Conservation (phyloP, 2,888 invertebrate genomes). For the Sminthurinus aureus region DNA sequence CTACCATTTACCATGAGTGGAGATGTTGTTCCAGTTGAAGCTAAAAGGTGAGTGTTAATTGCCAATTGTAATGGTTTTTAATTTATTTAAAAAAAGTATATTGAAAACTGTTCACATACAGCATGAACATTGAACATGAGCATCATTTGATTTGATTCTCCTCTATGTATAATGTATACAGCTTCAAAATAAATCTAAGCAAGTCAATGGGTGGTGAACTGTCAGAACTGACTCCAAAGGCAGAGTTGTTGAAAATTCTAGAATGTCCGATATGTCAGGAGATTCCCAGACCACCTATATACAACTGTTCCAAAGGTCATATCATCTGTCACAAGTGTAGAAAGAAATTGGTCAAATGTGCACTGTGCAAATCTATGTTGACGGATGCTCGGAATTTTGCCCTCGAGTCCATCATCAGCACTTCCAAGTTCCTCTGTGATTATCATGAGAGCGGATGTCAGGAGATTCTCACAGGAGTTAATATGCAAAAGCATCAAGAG, state of each 20-base stretch:
- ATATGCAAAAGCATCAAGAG: slow-evolving; percentile 15
- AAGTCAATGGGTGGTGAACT: slow-evolving; percentile 20
- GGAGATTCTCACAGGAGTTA: not conserved
- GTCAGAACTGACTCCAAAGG: slow-evolving; percentile 22
- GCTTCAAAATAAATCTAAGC: not conserved
- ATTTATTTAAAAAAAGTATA: too few relatives aligned
- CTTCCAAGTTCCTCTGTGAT: slow-evolving; percentile 32
- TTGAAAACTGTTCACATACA: too few relatives aligned
- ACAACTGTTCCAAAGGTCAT: slow-evolving; percentile 25
- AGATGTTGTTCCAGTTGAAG: too few relatives aligned
- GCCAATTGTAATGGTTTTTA: too few relatives aligned
- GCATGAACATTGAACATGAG: too few relatives aligned
- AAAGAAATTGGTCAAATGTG: slow-evolving; percentile 15
- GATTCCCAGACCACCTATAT: slow-evolving; percentile 22
- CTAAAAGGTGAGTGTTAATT: too few relatives aligned
- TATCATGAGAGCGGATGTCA: slow-evolving; percentile 18
- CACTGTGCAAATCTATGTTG: slow-evolving; percentile 5
- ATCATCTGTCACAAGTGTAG: slow-evolving; percentile 26
- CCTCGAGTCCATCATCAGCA: slow-evolving; percentile 26
- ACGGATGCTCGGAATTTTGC: slow-evolving; percentile 31
- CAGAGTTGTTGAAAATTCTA: slow-evolving; percentile 16
- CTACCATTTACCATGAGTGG: too few relatives aligned
- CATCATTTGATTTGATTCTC: too few relatives aligned
- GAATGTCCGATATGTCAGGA: slow-evolving; percentile 30
- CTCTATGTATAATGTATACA: not conserved